These are phyloP conservation scores for Heteronetta atricapilla DNA, from an alignment of 2,113 vertebrate genomes.

Conservation along the genomic window DNA sequence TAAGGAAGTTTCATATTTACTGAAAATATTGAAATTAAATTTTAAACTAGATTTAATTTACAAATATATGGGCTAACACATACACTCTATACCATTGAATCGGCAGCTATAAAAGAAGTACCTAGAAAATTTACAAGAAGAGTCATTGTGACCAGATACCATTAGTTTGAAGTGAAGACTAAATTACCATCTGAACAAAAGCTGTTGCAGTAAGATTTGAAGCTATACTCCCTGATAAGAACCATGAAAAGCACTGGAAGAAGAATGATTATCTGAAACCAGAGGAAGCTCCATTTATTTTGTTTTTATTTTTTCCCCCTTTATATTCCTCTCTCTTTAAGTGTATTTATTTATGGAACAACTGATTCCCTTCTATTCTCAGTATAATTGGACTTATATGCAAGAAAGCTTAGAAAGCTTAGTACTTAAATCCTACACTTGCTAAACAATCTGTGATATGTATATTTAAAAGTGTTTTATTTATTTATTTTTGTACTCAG, in stretches of 20 bases:
- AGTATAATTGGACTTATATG: not conserved
- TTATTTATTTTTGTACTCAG: not conserved
- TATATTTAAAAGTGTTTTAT: not conserved
- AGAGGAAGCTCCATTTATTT: not conserved
- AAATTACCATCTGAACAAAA: conserved; percentile 15
- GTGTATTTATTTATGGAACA: conserved; percentile 18
- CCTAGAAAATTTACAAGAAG: not conserved
- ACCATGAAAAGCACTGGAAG: not conserved
- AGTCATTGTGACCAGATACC: not conserved
- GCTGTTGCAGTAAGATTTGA: not conserved
- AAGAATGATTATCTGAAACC: conserved; percentile 17
- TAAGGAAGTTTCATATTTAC: not conserved
- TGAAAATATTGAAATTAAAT: not conserved
- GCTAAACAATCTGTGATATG: not conserved
- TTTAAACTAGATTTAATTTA: not conserved
- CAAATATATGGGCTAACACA: not conserved
- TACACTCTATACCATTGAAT: not conserved
- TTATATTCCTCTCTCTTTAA: conserved; percentile 12
- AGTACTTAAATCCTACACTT: not conserved
- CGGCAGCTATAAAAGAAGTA: not conserved
- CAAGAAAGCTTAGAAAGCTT: not conserved
- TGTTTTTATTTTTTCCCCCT: not conserved
- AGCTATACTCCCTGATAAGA: not conserved
- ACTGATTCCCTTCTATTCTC: not conserved
- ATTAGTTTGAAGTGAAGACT: conserved; percentile 15